A percentile compares a stretch with the other conserved stretches of the same genome.
Evolutionary conservation across 1,140 invertebrate species (phyloP).

Genomic region (Nomia melanderi): DNA sequence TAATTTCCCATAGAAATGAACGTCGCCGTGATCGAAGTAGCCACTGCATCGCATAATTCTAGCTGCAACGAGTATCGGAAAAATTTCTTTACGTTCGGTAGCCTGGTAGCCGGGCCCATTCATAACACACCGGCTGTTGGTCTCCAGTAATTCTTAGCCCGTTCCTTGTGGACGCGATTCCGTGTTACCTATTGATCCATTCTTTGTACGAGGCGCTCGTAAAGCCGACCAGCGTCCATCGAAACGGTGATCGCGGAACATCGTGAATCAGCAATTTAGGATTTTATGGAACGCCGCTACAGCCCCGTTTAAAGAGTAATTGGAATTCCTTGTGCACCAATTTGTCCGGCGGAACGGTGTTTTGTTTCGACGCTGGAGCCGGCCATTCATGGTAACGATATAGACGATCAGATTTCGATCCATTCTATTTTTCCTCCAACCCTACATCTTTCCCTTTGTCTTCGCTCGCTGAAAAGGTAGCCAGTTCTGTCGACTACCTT

Average conservation of each 20-base stretch:
- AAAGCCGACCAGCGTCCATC: not conserved
- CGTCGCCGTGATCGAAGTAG: not conserved
- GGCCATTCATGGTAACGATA: not conserved
- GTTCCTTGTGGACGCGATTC: not conserved
- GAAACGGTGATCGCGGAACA: not conserved
- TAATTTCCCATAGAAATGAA: conserved; percentile 36
- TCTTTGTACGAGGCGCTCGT: conserved; percentile 3
- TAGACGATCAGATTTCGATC: not conserved
- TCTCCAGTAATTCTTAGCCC: not conserved
- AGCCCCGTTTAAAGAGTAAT: not conserved
- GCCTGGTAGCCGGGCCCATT: conserved; percentile 6
- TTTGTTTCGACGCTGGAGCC: not conserved
- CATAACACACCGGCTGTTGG: conserved; percentile 9
- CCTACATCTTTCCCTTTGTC: too few species aligned
- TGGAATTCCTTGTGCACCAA: conserved; percentile 19
- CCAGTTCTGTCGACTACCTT: too few species aligned
- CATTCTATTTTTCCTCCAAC: not conserved
- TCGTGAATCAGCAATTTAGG: conserved; percentile 21
- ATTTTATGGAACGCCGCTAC: conserved; percentile 2
- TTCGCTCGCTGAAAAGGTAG: too few species aligned
- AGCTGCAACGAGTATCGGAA: not conserved
- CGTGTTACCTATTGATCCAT: conserved; percentile 9
- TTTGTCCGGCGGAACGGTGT: conserved; percentile 11
- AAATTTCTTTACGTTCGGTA: not conserved
- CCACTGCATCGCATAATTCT: not conserved